Conservation (phyloP, 2,797 vertebrate genomes). For the Toxotes lorentzi region DNA sequence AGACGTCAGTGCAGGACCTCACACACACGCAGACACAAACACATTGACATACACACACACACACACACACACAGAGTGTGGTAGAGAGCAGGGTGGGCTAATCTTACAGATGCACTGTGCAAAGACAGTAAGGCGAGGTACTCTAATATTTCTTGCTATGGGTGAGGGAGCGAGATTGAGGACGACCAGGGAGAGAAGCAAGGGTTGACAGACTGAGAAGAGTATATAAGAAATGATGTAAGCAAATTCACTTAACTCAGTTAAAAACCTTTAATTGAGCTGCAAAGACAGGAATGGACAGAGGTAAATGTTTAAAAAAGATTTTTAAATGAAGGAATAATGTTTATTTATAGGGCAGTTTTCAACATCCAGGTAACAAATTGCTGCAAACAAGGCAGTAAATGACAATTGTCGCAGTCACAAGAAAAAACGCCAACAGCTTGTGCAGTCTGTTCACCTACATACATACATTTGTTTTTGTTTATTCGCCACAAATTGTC, state of each 20-base stretch:
- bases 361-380: neutral
- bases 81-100: conserved; percentile 44
- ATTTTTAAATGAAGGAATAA: neutral
- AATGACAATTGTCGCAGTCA: neutral
- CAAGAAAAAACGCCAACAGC: neutral
- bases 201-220: neutral
- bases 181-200: conserved; percentile 4
- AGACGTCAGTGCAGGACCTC: conserved; percentile 44
- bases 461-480: neutral
- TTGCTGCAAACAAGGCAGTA: neutral
- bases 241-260: neutral
- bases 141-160: conserved; percentile 19
- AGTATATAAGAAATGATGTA: neutral
- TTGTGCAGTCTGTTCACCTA: neutral
- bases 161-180: conserved; percentile 3
- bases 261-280: conserved; percentile 16
- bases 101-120: conserved; percentile 35
- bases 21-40: conserved; percentile 19
- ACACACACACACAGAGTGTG: neutral
- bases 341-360: neutral
- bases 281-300: conserved; percentile 4
- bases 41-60: neutral
- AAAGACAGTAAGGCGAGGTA: conserved; percentile 16
- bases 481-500: neutral
- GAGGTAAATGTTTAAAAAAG: neutral